These are phyloP conservation scores for Hiodon alosoides DNA, from an alignment of 2,113 vertebrate species.

Conservation along the genomic window DNA sequence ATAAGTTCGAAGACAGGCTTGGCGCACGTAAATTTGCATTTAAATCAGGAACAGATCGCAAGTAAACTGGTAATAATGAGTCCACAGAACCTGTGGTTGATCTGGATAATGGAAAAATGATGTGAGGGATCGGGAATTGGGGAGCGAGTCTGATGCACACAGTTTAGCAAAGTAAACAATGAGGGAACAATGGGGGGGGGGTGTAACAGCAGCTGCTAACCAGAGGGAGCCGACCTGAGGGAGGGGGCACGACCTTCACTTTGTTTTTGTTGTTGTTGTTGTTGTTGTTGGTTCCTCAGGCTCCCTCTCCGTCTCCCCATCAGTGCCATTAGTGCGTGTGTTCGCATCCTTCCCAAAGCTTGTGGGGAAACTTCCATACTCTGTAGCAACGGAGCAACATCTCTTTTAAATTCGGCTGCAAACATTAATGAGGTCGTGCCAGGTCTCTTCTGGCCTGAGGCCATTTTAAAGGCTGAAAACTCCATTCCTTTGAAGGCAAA, in stretches of 20 bases:
- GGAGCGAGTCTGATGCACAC: neutral
- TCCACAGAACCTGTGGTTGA: conserved; percentile 6
- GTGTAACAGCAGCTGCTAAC: neutral
- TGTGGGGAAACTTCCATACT: neutral
- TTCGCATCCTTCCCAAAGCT: neutral
- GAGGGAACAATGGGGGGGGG: neutral
- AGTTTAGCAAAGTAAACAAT: conserved; percentile 13
- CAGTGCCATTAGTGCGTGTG: neutral
- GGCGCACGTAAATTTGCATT: conserved; percentile 20
- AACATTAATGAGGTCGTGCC: no score
- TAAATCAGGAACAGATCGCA: conserved; percentile 23
- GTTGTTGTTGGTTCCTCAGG: neutral
- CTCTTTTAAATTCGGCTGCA: no score
- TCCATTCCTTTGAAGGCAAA: no score
- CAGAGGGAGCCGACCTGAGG: neutral
- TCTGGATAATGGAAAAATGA: conserved; percentile 18
- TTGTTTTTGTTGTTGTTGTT: neutral
- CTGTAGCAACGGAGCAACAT: no score
- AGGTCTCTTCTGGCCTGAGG: no score
- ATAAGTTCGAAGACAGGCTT: conserved; percentile 24
- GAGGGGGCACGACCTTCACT: neutral
- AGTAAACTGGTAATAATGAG: conserved; percentile 18
- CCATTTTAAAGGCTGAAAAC: no score
- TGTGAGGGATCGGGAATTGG: neutral
- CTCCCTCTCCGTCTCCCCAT: neutral